These are phyloP conservation scores for Drosophila kikkawai DNA, from an alignment of 1,140 invertebrate species.

Conservation along the genomic window DNA sequence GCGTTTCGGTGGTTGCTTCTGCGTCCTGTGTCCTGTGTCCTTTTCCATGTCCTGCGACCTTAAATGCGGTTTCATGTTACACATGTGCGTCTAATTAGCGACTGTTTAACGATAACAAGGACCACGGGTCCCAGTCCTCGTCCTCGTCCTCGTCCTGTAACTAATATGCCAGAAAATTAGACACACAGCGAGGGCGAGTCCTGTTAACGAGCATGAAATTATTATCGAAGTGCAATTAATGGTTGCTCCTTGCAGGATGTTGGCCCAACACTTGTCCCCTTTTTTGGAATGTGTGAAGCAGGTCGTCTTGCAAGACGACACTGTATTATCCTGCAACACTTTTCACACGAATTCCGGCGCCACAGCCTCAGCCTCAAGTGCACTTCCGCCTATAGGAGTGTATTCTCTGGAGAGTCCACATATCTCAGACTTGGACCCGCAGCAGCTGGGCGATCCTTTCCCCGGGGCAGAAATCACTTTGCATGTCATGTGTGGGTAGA, in stretches of 20 bases:
- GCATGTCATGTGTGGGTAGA: slow-evolving; percentile 20
- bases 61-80: slow-evolving; percentile 82
- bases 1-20: slow-evolving; percentile 39
- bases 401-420: slow-evolving; percentile 20
- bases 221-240: slow-evolving; percentile 82
- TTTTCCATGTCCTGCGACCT: slow-evolving; percentile 30
- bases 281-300: slow-evolving; percentile 16
- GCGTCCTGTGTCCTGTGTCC: slow-evolving; percentile 15
- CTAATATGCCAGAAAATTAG: slow-evolving; percentile 66
- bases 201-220: slow-evolving; percentile 80
- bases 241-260: slow-evolving; percentile 51
- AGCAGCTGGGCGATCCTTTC: slow-evolving; percentile 11
- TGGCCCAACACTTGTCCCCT: slow-evolving; percentile 68
- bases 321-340: slow-evolving; percentile 23
- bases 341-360: slow-evolving; percentile 76
- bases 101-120: slow-evolving; percentile 76
- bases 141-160: slow-evolving; percentile 52
- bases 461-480: slow-evolving; percentile 21
- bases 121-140: slow-evolving; percentile 19
- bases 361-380: slow-evolving; percentile 56
- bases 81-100: slow-evolving; percentile 83
- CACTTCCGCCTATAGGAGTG: slow-evolving; percentile 50
- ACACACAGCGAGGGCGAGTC: slow-evolving; percentile 15
- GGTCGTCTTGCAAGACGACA: slow-evolving; percentile 48
- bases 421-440: slow-evolving; percentile 10